Conservation (phyloP, 2,888 invertebrate genomes). For the Eupithecia inturbata region DNA sequence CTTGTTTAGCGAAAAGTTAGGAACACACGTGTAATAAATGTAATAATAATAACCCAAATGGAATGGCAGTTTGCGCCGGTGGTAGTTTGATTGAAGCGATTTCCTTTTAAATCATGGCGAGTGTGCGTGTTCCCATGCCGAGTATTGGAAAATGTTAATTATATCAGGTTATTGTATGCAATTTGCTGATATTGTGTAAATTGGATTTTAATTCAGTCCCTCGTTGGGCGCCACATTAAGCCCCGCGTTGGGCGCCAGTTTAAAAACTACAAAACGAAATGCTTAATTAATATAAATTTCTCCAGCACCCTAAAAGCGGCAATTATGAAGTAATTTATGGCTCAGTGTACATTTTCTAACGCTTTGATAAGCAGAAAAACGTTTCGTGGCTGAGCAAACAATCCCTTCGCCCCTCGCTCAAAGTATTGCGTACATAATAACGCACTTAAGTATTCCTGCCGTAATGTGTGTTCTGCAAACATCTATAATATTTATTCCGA, state of each 20-base stretch:
- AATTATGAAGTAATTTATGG: slow-evolving; percentile 38
- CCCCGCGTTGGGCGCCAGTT: slow-evolving; percentile 48
- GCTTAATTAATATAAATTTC: slow-evolving; percentile 10
- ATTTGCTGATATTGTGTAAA: slow-evolving; percentile 48
- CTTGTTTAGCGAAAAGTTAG: slow-evolving; percentile 35
- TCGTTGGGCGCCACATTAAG: slow-evolving; percentile 32
- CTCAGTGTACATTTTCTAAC: slow-evolving; percentile 41
- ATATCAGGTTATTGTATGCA: slow-evolving; percentile 53
- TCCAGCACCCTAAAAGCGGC: slow-evolving; percentile 23
- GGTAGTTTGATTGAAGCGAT: slow-evolving; percentile 47
- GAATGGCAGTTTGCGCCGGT: slow-evolving; percentile 43
- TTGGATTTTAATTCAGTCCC: slow-evolving; percentile 32
- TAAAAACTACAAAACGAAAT: slow-evolving; percentile 18
- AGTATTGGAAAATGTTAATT: slow-evolving; percentile 54
- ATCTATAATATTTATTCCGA: slow-evolving; percentile 44
- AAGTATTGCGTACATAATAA: slow-evolving; percentile 54
- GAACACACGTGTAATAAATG: slow-evolving; percentile 18
- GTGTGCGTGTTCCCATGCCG: slow-evolving; percentile 51
- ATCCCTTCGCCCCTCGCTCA: slow-evolving; percentile 48
- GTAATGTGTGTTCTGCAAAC: slow-evolving; percentile 42
- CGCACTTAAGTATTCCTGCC: slow-evolving; percentile 49
- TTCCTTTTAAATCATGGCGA: slow-evolving; percentile 48
- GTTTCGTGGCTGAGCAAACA: slow-evolving; percentile 53
- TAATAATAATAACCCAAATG: slow-evolving; percentile 31
- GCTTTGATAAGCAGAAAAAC: slow-evolving; percentile 54